These are phyloP conservation scores for Knipowitschia caucasica DNA, from an alignment of 2,797 vertebrate genomes.

Conservation along the genomic window DNA sequence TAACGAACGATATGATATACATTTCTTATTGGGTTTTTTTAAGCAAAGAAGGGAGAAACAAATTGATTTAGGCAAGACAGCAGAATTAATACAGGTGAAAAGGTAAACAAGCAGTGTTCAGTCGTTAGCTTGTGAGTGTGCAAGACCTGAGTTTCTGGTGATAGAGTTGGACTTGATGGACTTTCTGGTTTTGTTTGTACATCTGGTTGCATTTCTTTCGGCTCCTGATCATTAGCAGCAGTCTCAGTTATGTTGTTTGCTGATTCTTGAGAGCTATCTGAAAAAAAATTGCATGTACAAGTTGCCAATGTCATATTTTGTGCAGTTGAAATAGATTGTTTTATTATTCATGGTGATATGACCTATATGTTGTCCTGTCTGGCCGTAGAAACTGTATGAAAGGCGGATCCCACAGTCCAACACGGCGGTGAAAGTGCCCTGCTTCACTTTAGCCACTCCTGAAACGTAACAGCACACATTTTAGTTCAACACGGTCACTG, in stretches of 20 bases:
- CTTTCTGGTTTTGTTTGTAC: background rate
- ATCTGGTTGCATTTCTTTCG: constrained; percentile 9
- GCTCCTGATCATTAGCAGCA: background rate
- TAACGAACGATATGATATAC: background rate
- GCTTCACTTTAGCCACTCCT: constrained; percentile 62
- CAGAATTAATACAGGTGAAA: no score
- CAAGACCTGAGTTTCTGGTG: constrained; percentile 28
- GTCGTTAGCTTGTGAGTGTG: background rate
- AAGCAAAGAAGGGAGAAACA: background rate
- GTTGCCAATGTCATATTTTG: background rate
- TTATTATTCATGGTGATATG: background rate
- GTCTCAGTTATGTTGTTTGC: background rate
- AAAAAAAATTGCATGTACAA: constrained; percentile 16
- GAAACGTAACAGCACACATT: constrained; percentile 18
- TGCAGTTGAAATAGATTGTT: background rate
- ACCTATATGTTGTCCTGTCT: constrained; percentile 56
- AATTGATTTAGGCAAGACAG: background rate
- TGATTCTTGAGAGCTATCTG: constrained; percentile 26
- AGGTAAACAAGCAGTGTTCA: no score
- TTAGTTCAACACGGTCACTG: background rate
- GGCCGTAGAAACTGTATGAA: constrained; percentile 82
- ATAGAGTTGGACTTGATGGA: constrained; percentile 10
- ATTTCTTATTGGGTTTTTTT: background rate
- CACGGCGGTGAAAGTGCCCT: constrained; percentile 84
- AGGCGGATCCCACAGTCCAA: constrained; percentile 85